Conservation (phyloP, 2,888 invertebrate species). For the Osedax frankpressi region DNA sequence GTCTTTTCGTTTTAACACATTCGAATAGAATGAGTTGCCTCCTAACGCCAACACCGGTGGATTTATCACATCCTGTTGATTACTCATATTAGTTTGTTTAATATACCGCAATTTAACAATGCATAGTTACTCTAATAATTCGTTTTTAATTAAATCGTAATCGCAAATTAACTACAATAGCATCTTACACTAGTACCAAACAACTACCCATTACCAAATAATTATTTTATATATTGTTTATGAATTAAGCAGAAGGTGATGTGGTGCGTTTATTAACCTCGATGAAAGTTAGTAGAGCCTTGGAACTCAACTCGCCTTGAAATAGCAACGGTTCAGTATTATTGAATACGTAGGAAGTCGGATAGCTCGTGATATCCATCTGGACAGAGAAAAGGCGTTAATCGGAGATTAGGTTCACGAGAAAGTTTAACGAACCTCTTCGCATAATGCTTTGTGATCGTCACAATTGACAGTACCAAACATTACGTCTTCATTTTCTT, state of each 20-base stretch:
- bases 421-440: constrained; percentile 32
- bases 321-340: constrained; percentile 51
- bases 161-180: too few relatives aligned
- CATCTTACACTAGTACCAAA: too few relatives aligned
- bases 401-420: too few relatives aligned
- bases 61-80: constrained; percentile 43
- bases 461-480: constrained; percentile 62
- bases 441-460: constrained; percentile 53
- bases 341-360: constrained; percentile 59
- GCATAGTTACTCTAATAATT: too few relatives aligned
- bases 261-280: too few relatives aligned
- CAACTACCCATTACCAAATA: too few relatives aligned
- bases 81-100: too few relatives aligned
- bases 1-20: constrained; percentile 50
- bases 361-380: constrained; percentile 49
- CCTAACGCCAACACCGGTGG: constrained; percentile 53
- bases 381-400: too few relatives aligned
- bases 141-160: too few relatives aligned
- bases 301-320: constrained; percentile 53
- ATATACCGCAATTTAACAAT: too few relatives aligned
- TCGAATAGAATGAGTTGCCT: constrained; percentile 50
- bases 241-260: too few relatives aligned
- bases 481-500: constrained; percentile 34
- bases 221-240: too few relatives aligned
- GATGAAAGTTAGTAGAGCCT: constrained; percentile 57